Evolutionary conservation across 2,797 vertebrate species (phyloP), one percentile per base, ranked within the genome.

Genomic region (Catostomus latipinnis): DNA sequence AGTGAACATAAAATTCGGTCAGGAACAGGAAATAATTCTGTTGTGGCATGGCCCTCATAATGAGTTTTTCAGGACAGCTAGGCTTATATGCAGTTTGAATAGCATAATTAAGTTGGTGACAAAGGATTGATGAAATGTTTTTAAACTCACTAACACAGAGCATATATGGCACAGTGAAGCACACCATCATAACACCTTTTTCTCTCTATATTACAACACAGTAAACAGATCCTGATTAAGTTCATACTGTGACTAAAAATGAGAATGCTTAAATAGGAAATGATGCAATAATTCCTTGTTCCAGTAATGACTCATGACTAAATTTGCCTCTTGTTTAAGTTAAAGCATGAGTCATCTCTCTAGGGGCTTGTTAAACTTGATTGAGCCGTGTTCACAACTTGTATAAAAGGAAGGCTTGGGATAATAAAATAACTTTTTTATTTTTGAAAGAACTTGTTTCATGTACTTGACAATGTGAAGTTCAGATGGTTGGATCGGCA

Each of bases 351-450:
- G 61, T 75, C 14, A 74, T 18, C 46, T 69, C 85, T 73, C 48
- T 34, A 4, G 71, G 60, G 78, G 54, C 78, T 83, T 81, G 75
- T 82, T 84, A 81, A 65, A 12, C 13, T 67, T 71, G 52, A 54
- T 45, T 85, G 82, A 84, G 73, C 76, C 71, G 83, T 85, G 56
- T 56, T 65, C 48, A 80, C 48, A 68, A 63, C 16, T 82, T 76
- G 6, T 46, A 57, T 12, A 86, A 80, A 72, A 81, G 16, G 12
- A 58, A 76, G 49, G 56, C 48, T 60, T 14, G 12, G 14, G 74
- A 50, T 22, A 52, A n/a, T 6, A 57, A 57, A 60, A 71, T 54
- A 13, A 43, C 13, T 56, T 12, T 63, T 63, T 48, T 16, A 60
- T 53, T 76, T 60, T 58, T 66, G 53, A 78, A 49, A 54, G 43